These are phyloP conservation scores for Eumacrocentrus americanus DNA, from an alignment of 2,888 invertebrate genomes.

Conservation along the genomic window DNA sequence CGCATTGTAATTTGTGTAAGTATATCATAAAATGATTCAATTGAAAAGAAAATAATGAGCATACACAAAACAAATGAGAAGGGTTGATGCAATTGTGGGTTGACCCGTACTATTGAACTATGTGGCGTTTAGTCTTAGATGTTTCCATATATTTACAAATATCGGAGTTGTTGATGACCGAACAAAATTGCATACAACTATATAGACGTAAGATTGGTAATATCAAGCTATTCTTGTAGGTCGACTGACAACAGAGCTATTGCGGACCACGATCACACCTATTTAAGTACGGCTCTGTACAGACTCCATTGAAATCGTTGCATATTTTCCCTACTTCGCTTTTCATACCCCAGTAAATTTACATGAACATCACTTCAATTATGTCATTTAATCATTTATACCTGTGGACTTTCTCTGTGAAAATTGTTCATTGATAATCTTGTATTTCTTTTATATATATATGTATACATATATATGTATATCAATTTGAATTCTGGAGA, in stretches of 20 bases:
- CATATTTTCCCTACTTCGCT: slow-evolving; percentile 14
- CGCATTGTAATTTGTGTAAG: slow-evolving; percentile 45
- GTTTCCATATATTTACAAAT: slow-evolving; percentile 7
- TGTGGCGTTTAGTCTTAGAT: slow-evolving; percentile 17
- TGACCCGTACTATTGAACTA: slow-evolving; percentile 37
- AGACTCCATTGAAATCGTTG: slow-evolving; percentile 30
- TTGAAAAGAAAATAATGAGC: slow-evolving; percentile 38
- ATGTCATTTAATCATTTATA: slow-evolving; percentile 15
- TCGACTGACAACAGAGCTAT: slow-evolving; percentile 33
- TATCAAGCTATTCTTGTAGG: slow-evolving; percentile 26
- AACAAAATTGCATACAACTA: slow-evolving; percentile 18
- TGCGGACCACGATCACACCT: slow-evolving; percentile 36
- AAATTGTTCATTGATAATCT: too few species aligned
- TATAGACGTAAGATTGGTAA: slow-evolving; percentile 25
- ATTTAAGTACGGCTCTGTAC: slow-evolving; percentile 24
- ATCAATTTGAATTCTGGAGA: slow-evolving; percentile 1
- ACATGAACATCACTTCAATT: slow-evolving; percentile 2
- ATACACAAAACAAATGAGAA: slow-evolving; percentile 34
- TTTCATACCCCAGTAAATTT: slow-evolving; percentile 5
- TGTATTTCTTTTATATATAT: too few species aligned
- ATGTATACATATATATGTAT: slow-evolving; percentile 13
- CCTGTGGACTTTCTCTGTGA: neutral
- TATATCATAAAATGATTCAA: slow-evolving; percentile 40
- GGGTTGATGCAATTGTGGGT: slow-evolving; percentile 57
- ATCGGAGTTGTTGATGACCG: neutral